Conservation (phyloP, 2,113 vertebrate species). For the Psammodynastes pulverulentus region DNA sequence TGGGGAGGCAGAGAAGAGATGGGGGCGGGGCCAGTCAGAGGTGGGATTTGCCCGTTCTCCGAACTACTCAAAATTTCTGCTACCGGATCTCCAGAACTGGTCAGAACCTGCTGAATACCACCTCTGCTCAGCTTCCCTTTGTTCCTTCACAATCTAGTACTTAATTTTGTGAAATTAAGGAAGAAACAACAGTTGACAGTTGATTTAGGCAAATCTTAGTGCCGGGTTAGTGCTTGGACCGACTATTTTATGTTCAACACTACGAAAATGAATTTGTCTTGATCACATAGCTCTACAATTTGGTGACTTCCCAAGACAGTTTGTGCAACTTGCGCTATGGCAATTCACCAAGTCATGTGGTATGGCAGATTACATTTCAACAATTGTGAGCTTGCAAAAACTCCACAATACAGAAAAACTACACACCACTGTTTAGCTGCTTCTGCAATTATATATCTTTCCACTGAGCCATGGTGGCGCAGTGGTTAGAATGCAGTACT, state of each 20-base stretch:
- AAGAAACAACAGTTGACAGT: neutral
- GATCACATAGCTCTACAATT: neutral
- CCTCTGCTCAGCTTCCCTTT: neutral
- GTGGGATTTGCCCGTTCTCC: too few species aligned
- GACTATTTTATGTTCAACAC: neutral
- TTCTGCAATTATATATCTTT: neutral
- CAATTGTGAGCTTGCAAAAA: neutral
- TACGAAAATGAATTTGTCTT: neutral
- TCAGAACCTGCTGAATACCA: too few species aligned
- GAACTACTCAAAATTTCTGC: too few species aligned
- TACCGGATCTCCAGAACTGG: too few species aligned
- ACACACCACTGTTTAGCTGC: too few species aligned
- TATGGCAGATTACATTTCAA: neutral
- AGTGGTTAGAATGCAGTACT: neutral
- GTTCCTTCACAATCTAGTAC: neutral
- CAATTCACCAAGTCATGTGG: neutral
- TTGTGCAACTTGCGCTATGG: neutral
- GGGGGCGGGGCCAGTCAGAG: too few species aligned
- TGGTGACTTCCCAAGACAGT: neutral
- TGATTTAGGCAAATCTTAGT: neutral
- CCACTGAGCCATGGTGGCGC: too few species aligned
- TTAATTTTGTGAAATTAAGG: neutral
- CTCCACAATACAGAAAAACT: neutral
- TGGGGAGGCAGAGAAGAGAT: too few species aligned
- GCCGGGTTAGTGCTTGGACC: neutral